A percentile compares a stretch with the other conserved stretches of the same genome.
Evolutionary conservation across 2,888 invertebrate species (phyloP).

Genomic region (Lithophane leautieri): DNA sequence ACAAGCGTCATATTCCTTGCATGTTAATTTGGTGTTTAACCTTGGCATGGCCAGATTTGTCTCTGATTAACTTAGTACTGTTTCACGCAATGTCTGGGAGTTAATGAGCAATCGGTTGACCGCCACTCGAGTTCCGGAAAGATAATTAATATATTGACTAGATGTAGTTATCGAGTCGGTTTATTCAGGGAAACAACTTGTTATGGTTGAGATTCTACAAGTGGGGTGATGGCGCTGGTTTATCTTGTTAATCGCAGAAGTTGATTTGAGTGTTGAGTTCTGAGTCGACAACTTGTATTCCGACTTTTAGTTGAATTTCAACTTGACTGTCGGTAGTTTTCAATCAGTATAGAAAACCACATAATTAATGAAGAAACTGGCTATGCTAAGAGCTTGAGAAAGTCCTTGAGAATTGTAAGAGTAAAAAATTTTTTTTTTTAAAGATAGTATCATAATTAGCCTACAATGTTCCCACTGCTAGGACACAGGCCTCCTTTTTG

Average conservation of each 20-base stretch:
- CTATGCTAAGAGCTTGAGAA: not conserved
- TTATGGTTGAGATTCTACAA: slow-evolving; percentile 32
- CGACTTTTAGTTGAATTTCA: not conserved
- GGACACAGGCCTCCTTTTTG: too few relatives aligned
- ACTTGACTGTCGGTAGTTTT: not conserved
- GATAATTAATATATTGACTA: slow-evolving; percentile 35
- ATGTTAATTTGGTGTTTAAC: slow-evolving; percentile 35
- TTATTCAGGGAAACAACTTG: slow-evolving; percentile 23
- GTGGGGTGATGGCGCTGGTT: not conserved
- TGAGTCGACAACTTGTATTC: not conserved
- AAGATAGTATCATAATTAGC: too few relatives aligned
- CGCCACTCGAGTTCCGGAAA: slow-evolving; percentile 30
- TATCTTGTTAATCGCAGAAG: slow-evolving; percentile 17
- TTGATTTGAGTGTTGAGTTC: slow-evolving; percentile 9
- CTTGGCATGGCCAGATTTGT: slow-evolving; percentile 30
- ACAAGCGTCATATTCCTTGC: too few relatives aligned
- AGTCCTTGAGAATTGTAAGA: not conserved
- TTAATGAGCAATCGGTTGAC: slow-evolving; percentile 30
- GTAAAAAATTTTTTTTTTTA: not conserved
- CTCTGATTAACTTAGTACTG: slow-evolving; percentile 32
- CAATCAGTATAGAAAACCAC: not conserved
- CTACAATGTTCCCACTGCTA: too few relatives aligned
- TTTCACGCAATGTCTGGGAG: slow-evolving; percentile 32
- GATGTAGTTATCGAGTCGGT: slow-evolving; percentile 24
- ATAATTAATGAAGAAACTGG: not conserved